Percentiles rank a stretch among this genome's conserved stretches.
Evolutionary conservation across 2,113 vertebrate genomes (phyloP).

Genomic region (Patagioenas fasciata): DNA sequence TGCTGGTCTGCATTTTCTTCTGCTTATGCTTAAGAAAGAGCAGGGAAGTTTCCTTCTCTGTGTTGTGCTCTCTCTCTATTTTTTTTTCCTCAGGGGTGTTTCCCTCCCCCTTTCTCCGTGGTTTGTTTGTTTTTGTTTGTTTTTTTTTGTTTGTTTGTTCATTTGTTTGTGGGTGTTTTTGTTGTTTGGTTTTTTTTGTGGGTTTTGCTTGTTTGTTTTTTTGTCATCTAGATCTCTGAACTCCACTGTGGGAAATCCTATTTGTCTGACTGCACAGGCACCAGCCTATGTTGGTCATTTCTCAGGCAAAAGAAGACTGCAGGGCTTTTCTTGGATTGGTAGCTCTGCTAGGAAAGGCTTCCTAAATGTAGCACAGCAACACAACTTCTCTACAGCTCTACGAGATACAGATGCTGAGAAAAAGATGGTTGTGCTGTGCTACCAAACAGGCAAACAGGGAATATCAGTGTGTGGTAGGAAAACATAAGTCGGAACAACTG

Average conservation of each 20-base stretch:
- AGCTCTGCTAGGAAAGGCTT: background rate
- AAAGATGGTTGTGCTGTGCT: background rate
- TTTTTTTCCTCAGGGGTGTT: background rate
- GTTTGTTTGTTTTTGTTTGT: too few species aligned
- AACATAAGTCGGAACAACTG: background rate
- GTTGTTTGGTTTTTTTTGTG: too few species aligned
- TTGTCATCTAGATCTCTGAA: background rate
- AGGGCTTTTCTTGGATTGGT: background rate
- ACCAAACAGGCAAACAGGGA: rapidly evolving
- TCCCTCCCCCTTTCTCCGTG: background rate
- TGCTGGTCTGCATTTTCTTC: background rate
- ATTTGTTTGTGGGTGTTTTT: too few species aligned
- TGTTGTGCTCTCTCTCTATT: too few species aligned
- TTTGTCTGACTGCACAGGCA: background rate
- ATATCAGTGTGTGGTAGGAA: background rate
- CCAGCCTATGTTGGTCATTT: background rate
- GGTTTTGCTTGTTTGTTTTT: background rate
- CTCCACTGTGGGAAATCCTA: background rate
- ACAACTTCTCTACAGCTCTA: background rate
- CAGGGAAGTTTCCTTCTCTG: background rate
- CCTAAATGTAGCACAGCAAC: background rate
- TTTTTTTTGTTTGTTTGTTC: too few species aligned
- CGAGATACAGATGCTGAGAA: background rate
- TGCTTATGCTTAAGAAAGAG: background rate
- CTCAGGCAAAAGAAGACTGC: background rate